Conservation (phyloP, 1,140 invertebrate species). For the Pseudomyrmex pallidus region DNA sequence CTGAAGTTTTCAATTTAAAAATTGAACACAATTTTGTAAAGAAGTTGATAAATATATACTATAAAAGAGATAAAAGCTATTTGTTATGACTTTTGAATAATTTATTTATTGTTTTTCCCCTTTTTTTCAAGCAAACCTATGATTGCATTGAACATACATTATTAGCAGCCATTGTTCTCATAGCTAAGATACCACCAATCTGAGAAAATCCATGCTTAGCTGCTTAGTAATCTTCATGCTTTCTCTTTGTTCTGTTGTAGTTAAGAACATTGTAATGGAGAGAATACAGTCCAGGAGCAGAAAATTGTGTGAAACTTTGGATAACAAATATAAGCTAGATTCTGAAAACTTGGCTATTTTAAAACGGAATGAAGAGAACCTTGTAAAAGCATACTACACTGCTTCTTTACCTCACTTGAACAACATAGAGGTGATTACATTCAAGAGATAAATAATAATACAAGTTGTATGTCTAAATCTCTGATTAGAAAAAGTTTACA, state of each 20-base stretch:
- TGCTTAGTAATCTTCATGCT: slow-evolving; percentile 1
- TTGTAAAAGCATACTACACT: slow-evolving; percentile 69
- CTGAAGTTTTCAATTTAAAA: not conserved
- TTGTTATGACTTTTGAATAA: not conserved
- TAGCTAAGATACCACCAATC: not conserved
- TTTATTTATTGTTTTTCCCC: slow-evolving; percentile 29
- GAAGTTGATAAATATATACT: not conserved
- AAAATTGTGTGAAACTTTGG: slow-evolving; percentile 70
- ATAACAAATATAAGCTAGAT: slow-evolving; percentile 67
- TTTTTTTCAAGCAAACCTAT: not conserved
- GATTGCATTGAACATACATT: not conserved
- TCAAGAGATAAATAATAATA: not conserved
- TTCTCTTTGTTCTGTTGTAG: slow-evolving; percentile 69
- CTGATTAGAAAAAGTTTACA: too few relatives aligned
- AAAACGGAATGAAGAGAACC: slow-evolving; percentile 65
- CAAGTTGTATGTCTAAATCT: not conserved
- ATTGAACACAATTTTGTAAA: too few relatives aligned
- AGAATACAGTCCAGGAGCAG: slow-evolving; percentile 69
- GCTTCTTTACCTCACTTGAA: slow-evolving; percentile 67
- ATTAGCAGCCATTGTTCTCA: not conserved
- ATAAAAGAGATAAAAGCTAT: not conserved
- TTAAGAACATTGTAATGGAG: slow-evolving; percentile 70
- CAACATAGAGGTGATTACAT: slow-evolving; percentile 75
- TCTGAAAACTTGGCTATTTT: slow-evolving; percentile 51
- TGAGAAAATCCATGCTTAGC: slow-evolving; percentile 5